These are phyloP conservation scores for Anarrhichthys ocellatus DNA, from an alignment of 2,113 vertebrate species.

Conservation along the genomic window DNA sequence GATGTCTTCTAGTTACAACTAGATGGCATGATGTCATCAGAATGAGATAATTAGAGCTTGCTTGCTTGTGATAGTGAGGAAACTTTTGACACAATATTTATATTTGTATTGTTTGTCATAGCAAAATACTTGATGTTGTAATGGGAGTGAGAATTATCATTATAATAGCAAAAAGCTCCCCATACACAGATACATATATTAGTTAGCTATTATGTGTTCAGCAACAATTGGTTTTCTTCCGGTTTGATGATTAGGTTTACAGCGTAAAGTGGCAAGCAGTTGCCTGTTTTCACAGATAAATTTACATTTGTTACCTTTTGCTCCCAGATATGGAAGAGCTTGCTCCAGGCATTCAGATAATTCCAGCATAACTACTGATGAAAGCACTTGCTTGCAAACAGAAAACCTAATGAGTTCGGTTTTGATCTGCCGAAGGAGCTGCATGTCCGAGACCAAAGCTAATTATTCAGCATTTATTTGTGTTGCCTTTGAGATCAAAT, in stretches of 20 bases:
- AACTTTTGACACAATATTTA: not conserved
- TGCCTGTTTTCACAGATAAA: constrained; percentile 32
- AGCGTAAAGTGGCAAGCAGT: constrained; percentile 9
- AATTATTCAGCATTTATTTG: constrained; percentile 58
- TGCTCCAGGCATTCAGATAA: constrained; percentile 28
- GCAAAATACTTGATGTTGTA: not conserved
- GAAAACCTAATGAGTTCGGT: constrained; percentile 63
- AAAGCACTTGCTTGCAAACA: constrained; percentile 52
- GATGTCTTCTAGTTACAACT: not conserved
- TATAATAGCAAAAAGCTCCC: not conserved
- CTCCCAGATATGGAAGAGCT: constrained; percentile 31
- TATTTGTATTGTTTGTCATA: not conserved
- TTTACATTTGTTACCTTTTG: constrained; percentile 33
- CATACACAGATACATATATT: not conserved
- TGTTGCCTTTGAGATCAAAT: constrained; percentile 55
- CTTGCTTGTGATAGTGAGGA: not conserved
- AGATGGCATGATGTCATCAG: not conserved
- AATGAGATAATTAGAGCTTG: not conserved
- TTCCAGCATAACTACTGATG: constrained; percentile 40
- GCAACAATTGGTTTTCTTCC: not conserved
- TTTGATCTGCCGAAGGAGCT: constrained; percentile 52
- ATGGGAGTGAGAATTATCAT: not conserved
- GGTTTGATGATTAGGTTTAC: not conserved
- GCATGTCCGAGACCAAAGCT: constrained; percentile 50
- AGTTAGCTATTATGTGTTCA: not conserved